Conservation (phyloP, 2,797 vertebrate genomes). For the Silurus lanzhouensis region DNA sequence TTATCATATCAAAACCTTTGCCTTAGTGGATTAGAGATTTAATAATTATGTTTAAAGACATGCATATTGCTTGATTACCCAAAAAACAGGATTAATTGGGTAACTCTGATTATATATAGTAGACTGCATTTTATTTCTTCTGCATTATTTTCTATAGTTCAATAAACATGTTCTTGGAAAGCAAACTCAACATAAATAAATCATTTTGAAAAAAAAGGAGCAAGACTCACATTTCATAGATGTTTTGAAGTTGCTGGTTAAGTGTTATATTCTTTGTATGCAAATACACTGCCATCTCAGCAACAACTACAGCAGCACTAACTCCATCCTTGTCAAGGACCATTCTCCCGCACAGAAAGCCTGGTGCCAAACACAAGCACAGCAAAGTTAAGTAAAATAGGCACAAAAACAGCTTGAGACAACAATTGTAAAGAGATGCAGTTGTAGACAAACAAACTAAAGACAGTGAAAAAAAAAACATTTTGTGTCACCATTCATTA, state of each 20-base stretch:
- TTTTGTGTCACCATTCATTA: not conserved
- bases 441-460: not conserved
- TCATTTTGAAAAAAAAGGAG: not conserved
- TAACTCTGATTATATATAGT: not conserved
- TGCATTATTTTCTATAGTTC: not conserved
- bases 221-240: slow-evolving; percentile 83
- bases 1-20: not conserved
- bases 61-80: not conserved
- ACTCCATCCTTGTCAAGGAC: slow-evolving; percentile 95
- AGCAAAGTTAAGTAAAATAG: not conserved
- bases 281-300: slow-evolving; percentile 89
- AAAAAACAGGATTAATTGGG: not conserved
- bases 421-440: not conserved
- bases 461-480: not conserved
- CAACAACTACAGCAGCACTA: slow-evolving; percentile 86
- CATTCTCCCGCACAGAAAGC: slow-evolving; percentile 88
- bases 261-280: slow-evolving; percentile 76
- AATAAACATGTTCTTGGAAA: not conserved
- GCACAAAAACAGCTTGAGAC: not conserved
- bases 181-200: not conserved
- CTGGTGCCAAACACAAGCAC: slow-evolving; percentile 65
- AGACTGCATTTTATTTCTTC: not conserved
- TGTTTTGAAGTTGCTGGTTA: slow-evolving; percentile 78
- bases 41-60: not conserved
- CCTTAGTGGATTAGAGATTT: not conserved